Base-by-base conservation (phyloP, 92 coral and sea anemone species). In the Zoanthus solanderi region DNA sequence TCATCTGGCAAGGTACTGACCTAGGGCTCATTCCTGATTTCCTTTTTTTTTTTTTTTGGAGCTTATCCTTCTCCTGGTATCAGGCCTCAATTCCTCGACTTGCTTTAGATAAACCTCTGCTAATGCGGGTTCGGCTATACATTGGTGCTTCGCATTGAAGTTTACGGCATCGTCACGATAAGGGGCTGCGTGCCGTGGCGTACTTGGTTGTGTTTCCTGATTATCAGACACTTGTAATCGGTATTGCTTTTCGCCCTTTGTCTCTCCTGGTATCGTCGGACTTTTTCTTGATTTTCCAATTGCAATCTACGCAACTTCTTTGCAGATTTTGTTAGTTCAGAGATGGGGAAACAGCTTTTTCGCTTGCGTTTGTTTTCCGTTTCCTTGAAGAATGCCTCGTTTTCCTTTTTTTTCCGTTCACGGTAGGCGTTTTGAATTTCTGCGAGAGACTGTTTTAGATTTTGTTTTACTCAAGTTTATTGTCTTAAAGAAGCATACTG, bases 351-450 rank as follows among this genome's bases (percentile, higher is more conserved):
- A 60, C 61, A 81, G 76, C 73, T 32, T 56, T 32, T 47, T 56
- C 86, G 73, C 86, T 81, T 65, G 11, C 75, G 46, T 28, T 42
- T 60, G 86, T 81, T 81, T 16, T 81, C 86, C 50, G 73, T 52
- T 42, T 81, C 86, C 86, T 23, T 32, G 73, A 5, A 63, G 9
- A 52, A 9, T 56, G 75, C 14, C 47, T 60, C 73, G 15, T 81
- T 81, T 81, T 61, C 86, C 73, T 56, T 47, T 42, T 81, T 81
- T 17, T 81, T 81, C 17, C 86, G 42, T 81, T 81, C 86, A 2
- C 75, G 75, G 53, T 81, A 81, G 14, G 75, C 86, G 47, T 60
- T 81, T 81, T 81, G 86, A 56, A 81, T 81, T 42, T 81, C 72
- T 6, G 75, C 86, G 5, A 29, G 28, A 61, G 68, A 61, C 63